A percentile compares a stretch with the other conserved stretches of the same genome.
These are phyloP conservation scores for Anadara kagoshimensis DNA, from an alignment of 1,140 invertebrate genomes.

Conservation along the genomic window DNA sequence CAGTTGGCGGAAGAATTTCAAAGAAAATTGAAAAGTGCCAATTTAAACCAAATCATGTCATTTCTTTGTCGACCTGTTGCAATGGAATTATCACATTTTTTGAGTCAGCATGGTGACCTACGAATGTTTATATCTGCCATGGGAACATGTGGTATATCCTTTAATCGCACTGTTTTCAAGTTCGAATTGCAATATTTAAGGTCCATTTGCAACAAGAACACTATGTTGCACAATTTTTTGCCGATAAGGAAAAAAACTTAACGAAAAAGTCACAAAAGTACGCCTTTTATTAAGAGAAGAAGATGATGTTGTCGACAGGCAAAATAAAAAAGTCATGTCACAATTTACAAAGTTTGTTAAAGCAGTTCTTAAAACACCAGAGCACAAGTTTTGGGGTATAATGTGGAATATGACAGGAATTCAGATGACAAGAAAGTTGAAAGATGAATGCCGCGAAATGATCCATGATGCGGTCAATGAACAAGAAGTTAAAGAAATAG, in stretches of 20 bases:
- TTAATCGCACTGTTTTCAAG: background rate
- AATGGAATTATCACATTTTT: slow-evolving; percentile 16
- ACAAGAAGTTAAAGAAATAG: background rate
- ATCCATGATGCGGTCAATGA: slow-evolving; percentile 22
- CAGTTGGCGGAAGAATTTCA: background rate
- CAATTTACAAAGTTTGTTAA: slow-evolving; percentile 19
- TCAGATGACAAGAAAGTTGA: background rate
- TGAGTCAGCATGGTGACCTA: slow-evolving; percentile 3
- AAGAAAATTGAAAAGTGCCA: background rate
- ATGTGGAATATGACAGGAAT: slow-evolving; percentile 20
- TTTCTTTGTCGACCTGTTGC: slow-evolving; percentile 20
- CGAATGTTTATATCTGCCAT: slow-evolving; percentile 16
- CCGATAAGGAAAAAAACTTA: background rate
- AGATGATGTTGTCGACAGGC: slow-evolving; percentile 1
- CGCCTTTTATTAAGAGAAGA: background rate
- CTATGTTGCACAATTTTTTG: slow-evolving; percentile 6
- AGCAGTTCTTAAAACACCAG: slow-evolving; percentile 2
- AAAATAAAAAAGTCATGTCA: background rate
- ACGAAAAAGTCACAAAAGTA: background rate
- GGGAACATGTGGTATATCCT: slow-evolving; percentile 15
- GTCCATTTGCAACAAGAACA: slow-evolving; percentile 1
- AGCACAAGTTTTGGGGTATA: slow-evolving; percentile 8
- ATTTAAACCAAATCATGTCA: slow-evolving; percentile 1
- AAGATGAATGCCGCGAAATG: slow-evolving; percentile 6
- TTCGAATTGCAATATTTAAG: slow-evolving; percentile 7